Base-by-base conservation (phyloP, 2,888 invertebrate genomes). In the Aspidapion aeneum region DNA sequence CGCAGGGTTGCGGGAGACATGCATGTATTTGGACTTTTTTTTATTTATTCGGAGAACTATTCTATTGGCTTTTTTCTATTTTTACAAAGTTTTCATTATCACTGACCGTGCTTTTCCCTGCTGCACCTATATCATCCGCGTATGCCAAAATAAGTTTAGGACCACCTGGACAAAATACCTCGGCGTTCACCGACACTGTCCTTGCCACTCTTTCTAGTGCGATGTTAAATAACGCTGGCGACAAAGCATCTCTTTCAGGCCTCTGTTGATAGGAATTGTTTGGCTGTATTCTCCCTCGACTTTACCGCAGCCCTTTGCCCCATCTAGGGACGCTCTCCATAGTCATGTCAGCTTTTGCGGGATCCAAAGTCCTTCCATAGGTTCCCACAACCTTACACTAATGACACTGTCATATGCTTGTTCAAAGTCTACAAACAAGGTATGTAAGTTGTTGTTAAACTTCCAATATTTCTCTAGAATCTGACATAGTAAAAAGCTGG, bases 211-310 rank as follows among this genome's bases (percentile, higher is more conserved):
- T 56, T 18, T 55, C 55, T 17, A 55, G 21, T n/a, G 21, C 55
- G 16, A 60, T 2, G 52, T 55, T 60, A 19, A 60, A 60, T 17
- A 60, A n/a, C 18, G 57, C 17, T 22, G 60, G 55, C 17, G 55
- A 60, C 20, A 60, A 5, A 2, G 20, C 55, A 55, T 60, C 54
- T 20, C 60, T 56, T 60, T 60, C 18, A 60, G 22, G 18, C 60
- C 60, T 9, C 48, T 60, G 5, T 60, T 52, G 20, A 52, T 19
- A 3, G 2, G 12, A 22, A 58, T 58, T 1, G 18, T 49, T 16
- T 54, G 51, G 22, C 50, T 48, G 57, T 12, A 1, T 56, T 58
- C 17, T 58, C 18, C 48, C 19, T 57, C 57, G 2, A 61, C 54
- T 55, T 18, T 58, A 0, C 57, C 64, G 52, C 21, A 58, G 48